Evolutionary conservation across 2,113 vertebrate genomes (phyloP).

Genomic region (Axis porcinus): DNA sequence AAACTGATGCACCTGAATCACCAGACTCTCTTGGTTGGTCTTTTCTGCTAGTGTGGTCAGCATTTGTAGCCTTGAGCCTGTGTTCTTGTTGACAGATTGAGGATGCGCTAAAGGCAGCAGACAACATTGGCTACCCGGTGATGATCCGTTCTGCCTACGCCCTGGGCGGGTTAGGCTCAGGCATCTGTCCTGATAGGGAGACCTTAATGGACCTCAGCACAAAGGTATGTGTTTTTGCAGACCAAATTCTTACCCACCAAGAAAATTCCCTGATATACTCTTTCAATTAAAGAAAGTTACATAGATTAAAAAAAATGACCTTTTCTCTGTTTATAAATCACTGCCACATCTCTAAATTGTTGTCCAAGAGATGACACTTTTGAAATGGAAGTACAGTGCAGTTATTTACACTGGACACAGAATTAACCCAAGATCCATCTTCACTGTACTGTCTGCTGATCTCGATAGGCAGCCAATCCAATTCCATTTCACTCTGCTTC

Average conservation of each 20-base stretch:
- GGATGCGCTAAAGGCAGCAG: conserved; percentile 91
- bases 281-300: neutral
- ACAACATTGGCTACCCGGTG: conserved; percentile 92
- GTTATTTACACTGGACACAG: neutral
- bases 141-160: conserved; percentile 97
- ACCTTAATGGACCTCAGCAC: conserved; percentile 87
- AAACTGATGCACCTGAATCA: neutral
- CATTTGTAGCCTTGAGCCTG: neutral
- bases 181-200: conserved; percentile 87
- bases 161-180: conserved; percentile 94
- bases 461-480: neutral
- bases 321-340: conserved; percentile 35
- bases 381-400: neutral
- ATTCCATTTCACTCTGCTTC: neutral
- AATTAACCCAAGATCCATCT: neutral
- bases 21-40: neutral
- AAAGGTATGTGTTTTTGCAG: conserved; percentile 81
- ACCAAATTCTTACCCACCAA: neutral
- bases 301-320: neutral
- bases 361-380: neutral
- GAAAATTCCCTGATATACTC: neutral
- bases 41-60: neutral
- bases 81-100: conserved; percentile 82
- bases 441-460: neutral
- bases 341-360: neutral